Conservation (phyloP, 37 sponge, comb jelly and placozoan species). For the Agelas oroides region DNA sequence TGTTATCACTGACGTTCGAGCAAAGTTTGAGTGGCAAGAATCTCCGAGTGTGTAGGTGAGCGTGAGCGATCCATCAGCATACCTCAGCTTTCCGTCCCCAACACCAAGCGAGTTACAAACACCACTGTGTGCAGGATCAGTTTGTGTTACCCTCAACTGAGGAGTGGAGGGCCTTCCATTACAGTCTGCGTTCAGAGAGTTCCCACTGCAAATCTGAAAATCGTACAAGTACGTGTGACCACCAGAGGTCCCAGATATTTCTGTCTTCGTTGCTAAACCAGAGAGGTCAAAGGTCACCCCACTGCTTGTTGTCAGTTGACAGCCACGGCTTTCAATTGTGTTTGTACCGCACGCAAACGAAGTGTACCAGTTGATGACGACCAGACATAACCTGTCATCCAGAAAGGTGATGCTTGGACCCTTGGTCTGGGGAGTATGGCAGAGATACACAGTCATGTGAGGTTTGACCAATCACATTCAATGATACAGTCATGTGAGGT, state of each 20-base stretch:
- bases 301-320: conserved; percentile 20
- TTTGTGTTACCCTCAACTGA: conserved; percentile 26
- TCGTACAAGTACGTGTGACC: conserved; percentile 19
- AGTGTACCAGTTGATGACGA: conserved; percentile 59
- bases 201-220: conserved; percentile 45
- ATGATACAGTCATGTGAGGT: too few species aligned
- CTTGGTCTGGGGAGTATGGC: conserved; percentile 37
- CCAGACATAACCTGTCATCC: conserved; percentile 47
- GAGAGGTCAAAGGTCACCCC: conserved; percentile 52
- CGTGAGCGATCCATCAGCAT: conserved; percentile 60
- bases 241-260: not conserved
- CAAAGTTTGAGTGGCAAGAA: conserved; percentile 52
- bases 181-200: conserved; percentile 11
- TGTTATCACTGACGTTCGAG: conserved; percentile 64
- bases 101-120: conserved; percentile 50
- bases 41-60: conserved; percentile 64
- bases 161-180: not conserved
- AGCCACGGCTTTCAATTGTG: conserved; percentile 34
- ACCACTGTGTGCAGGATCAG: not conserved
- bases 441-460: too few species aligned
- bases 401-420: conserved; percentile 48
- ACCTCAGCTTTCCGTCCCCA: conserved; percentile 44
- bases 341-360: conserved; percentile 50
- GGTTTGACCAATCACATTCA: too few species aligned
- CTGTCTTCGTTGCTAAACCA: not conserved